phyloP scores from a whole-genome alignment of 2,888 invertebrate genomes.

The Byasa hedistus region DNA sequence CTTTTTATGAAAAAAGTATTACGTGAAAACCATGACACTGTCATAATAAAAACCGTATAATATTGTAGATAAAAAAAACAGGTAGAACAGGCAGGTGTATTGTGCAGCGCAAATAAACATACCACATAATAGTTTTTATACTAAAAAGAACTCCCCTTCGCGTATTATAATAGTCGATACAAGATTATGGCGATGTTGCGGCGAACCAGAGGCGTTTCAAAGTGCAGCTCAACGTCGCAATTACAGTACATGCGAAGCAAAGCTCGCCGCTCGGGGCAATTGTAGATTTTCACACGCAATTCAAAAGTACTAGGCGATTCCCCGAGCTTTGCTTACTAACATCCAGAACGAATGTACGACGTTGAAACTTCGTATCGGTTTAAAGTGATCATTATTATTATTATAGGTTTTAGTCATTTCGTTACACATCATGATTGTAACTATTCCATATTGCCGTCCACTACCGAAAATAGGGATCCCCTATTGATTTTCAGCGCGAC shows the following conservation, averaged over 20 bases:
- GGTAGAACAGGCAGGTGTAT: slow-evolving; percentile 32
- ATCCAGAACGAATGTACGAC: slow-evolving; percentile 41
- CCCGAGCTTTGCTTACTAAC: slow-evolving; percentile 37
- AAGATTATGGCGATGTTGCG: slow-evolving; percentile 55
- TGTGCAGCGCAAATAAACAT: slow-evolving; percentile 31
- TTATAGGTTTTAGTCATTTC: neutral
- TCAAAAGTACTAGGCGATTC: slow-evolving; percentile 44
- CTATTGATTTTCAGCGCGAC: too few relatives aligned
- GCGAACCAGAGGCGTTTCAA: slow-evolving; percentile 45
- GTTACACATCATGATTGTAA: too few relatives aligned
- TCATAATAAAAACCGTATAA: neutral
- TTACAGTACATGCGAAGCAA: slow-evolving; percentile 51
- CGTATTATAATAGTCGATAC: slow-evolving; percentile 65
- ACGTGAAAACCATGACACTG: neutral
- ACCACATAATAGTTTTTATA: slow-evolving; percentile 6
- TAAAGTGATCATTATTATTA: slow-evolving; percentile 35
- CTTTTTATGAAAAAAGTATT: neutral
- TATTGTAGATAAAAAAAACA: neutral
- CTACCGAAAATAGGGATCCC: too few relatives aligned
- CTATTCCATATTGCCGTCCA: too few relatives aligned
- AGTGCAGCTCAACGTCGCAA: slow-evolving; percentile 58
- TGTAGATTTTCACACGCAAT: slow-evolving; percentile 66
- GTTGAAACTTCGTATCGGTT: slow-evolving; percentile 38
- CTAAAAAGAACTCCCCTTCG: slow-evolving; percentile 43
- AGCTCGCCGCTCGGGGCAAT: slow-evolving; percentile 53